Evolutionary conservation across 2,888 invertebrate species (phyloP), one percentile per base, ranked within the genome.

Genomic region (Thyatira batis): DNA sequence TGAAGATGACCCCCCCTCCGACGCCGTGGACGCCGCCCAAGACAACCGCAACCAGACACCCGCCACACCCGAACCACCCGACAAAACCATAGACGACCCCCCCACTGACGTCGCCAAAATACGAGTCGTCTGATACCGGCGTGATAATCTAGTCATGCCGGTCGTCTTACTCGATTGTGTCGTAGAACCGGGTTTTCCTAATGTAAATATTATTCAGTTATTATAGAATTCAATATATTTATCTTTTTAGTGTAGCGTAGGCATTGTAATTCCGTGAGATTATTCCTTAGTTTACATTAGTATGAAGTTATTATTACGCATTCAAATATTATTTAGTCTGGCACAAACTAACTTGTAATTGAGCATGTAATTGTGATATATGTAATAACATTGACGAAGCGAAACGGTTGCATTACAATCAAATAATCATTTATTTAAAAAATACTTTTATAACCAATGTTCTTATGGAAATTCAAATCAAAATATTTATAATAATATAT

Each of bases 11-110:
- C 61, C 63, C 50, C 45, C 62, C 17, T 55, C 76, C 0, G 79
- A 80, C 55, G 78, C 74, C 2, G 77, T 78, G 28, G 81, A 80
- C 56, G 75, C 64, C 20, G 51, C 59, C 4, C 65, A 66, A 30
- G 76, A 78, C 53, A 77, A 80, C 52, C 66, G 71, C 44, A 69
- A 67, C 28, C 56, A 56, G 3, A 65, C 59, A 33, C 54, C 60
- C 21, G 58, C 57, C 45, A 60, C 80, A 1, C 83, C 84, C 5
- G 84, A 82, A 44, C 78, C 79, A 0, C 84, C 86, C 6, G 90
- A 89, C 58, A 89, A 90, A 61, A 58, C 84, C 5, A 76, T 88
- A 54, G 85, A 89, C 3, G 84, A 84, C 17, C 68, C 65, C 50
- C 58, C 76, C 43, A 63, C 64, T 33, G 70, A 65, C 50, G 57